phyloP scores from a whole-genome alignment of 1,140 invertebrate species.

The Heliconius congener region DNA sequence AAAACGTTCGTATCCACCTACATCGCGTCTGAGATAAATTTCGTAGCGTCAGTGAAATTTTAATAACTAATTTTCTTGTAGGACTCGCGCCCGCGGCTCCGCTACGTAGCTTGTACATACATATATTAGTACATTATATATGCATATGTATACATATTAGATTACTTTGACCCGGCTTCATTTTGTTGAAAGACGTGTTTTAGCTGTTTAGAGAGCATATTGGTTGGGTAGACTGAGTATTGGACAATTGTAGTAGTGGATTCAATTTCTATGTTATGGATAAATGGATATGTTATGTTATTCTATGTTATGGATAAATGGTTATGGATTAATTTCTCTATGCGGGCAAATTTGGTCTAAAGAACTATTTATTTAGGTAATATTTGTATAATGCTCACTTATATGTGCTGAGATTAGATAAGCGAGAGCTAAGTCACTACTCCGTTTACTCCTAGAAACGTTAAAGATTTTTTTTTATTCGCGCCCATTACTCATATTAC shows the following conservation, averaged over 20 bases:
- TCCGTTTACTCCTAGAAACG: too few relatives aligned
- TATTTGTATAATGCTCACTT: too few relatives aligned
- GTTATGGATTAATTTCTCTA: too few relatives aligned
- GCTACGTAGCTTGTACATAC: background rate
- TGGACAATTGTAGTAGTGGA: background rate
- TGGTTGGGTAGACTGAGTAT: background rate
- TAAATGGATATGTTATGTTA: too few relatives aligned
- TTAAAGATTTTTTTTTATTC: too few relatives aligned
- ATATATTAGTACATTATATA: background rate
- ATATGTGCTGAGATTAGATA: too few relatives aligned
- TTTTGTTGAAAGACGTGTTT: background rate
- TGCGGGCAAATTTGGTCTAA: too few relatives aligned
- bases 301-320: too few relatives aligned
- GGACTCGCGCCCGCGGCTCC: constrained; percentile 64
- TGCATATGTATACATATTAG: constrained; percentile 13
- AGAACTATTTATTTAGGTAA: too few relatives aligned
- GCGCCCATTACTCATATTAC: too few relatives aligned
- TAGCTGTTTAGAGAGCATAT: background rate
- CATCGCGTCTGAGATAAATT: constrained; percentile 75
- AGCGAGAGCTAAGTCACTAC: too few relatives aligned
- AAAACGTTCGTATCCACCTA: constrained; percentile 41
- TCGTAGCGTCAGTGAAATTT: constrained; percentile 81
- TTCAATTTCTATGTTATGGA: background rate
- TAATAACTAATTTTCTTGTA: constrained; percentile 82
- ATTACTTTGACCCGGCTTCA: constrained; percentile 13